phyloP scores from a whole-genome alignment of 1,140 invertebrate genomes.

The Monomorium pharaonis region DNA sequence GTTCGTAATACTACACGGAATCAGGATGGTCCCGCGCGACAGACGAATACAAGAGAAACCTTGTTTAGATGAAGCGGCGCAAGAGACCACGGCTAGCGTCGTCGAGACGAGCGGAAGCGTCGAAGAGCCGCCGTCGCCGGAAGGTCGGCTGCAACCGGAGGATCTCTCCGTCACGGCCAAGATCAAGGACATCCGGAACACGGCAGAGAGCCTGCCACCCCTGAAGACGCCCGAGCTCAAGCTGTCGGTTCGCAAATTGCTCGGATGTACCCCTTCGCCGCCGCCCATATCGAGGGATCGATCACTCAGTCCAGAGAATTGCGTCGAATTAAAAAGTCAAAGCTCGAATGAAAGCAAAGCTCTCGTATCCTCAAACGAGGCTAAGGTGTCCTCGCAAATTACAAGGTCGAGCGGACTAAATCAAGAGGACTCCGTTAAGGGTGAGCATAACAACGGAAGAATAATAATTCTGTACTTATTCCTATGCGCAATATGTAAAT shows the following conservation, averaged over 20 bases:
- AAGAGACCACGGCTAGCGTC: constrained; percentile 48
- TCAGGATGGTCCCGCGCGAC: constrained; percentile 18
- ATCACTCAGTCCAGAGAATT: constrained; percentile 73
- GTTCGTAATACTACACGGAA: not conserved
- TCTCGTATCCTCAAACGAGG: constrained; percentile 21
- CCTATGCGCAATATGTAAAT: not conserved
- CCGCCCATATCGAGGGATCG: constrained; percentile 72
- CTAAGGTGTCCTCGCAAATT: constrained; percentile 61
- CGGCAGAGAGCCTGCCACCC: constrained; percentile 53
- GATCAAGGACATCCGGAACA: constrained; percentile 63
- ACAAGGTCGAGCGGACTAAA: constrained; percentile 57
- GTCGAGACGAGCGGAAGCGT: constrained; percentile 55
- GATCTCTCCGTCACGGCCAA: constrained; percentile 78
- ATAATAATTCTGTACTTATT: not conserved
- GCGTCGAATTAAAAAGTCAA: constrained; percentile 66
- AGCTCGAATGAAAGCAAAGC: constrained; percentile 57
- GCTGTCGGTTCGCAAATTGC: constrained; percentile 79
- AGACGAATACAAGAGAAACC: constrained; percentile 44
- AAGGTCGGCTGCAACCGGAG: constrained; percentile 78
- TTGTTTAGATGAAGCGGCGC: constrained; percentile 74
- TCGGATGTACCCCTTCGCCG: constrained; percentile 79
- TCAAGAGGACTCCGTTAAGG: constrained; percentile 69
- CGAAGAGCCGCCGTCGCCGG: constrained; percentile 74
- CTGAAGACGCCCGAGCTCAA: constrained; percentile 79
- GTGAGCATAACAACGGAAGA: constrained; percentile 35